phyloP scores from a whole-genome alignment of 2,888 invertebrate genomes.

The Leptarthrus brevirostris region DNA sequence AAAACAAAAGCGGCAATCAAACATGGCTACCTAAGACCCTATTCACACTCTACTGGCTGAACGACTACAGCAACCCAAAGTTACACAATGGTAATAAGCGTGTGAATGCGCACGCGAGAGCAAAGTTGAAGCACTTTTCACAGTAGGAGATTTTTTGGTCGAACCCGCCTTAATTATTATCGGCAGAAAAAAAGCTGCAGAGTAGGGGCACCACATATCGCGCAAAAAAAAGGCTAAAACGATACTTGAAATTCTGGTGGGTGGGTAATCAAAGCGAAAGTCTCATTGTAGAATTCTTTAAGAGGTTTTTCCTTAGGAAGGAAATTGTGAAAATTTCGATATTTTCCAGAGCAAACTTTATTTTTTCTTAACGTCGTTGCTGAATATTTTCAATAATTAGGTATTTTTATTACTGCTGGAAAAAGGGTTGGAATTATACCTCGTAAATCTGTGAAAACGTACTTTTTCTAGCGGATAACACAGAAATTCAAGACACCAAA shows the following conservation, averaged over 20 bases:
- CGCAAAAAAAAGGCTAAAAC: not conserved
- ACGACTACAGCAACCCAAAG: not conserved
- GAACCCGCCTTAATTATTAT: conserved; percentile 42
- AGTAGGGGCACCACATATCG: not conserved
- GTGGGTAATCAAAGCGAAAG: too few relatives aligned
- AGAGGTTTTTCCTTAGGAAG: too few relatives aligned
- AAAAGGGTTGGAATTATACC: too few relatives aligned
- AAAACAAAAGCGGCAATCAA: conserved; percentile 41
- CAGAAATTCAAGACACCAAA: too few relatives aligned
- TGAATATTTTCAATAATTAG: too few relatives aligned
- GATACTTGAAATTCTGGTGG: not conserved
- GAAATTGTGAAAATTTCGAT: too few relatives aligned
- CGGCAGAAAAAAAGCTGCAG: not conserved
- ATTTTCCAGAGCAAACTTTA: too few relatives aligned
- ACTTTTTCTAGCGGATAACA: too few relatives aligned
- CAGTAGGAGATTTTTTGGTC: conserved; percentile 35
- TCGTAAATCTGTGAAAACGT: too few relatives aligned
- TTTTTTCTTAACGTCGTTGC: too few relatives aligned
- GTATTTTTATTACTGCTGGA: too few relatives aligned
- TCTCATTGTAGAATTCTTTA: too few relatives aligned
- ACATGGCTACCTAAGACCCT: conserved; percentile 23
- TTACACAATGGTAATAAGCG: not conserved
- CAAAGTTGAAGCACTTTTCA: conserved; percentile 44
- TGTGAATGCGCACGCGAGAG: conserved; percentile 47
- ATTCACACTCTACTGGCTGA: not conserved